phyloP scores from a whole-genome alignment of 1,140 invertebrate species.

The Psix sp. region DNA sequence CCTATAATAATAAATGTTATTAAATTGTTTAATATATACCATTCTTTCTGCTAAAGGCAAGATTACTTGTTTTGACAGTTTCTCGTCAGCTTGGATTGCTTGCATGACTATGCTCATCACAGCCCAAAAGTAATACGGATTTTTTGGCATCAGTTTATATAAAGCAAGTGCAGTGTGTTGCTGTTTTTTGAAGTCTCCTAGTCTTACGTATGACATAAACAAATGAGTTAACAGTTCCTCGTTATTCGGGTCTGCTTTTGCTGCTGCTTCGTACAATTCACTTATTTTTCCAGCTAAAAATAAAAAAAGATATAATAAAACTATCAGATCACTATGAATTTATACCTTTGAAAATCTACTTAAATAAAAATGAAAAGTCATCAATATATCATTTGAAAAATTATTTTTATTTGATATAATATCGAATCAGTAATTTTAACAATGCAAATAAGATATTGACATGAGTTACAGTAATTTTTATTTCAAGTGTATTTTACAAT shows the following conservation, averaged over 20 bases:
- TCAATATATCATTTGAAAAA: too few relatives aligned
- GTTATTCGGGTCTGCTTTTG: conserved; percentile 89
- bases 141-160: conserved; percentile 94
- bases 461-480: too few relatives aligned
- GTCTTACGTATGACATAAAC: conserved; percentile 96
- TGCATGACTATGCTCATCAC: conserved; percentile 97
- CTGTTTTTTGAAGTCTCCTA: conserved; percentile 93
- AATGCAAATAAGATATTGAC: too few relatives aligned
- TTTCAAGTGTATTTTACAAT: too few relatives aligned
- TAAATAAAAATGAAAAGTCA: too few relatives aligned
- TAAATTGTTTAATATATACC: conserved; percentile 72
- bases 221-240: conserved; percentile 95
- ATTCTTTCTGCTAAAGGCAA: conserved; percentile 91
- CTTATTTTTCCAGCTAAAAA: conserved; percentile 91
- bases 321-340: too few relatives aligned
- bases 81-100: conserved; percentile 78
- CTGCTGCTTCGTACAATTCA: conserved; percentile 91
- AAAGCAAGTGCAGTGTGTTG: conserved; percentile 91
- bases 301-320: too few relatives aligned
- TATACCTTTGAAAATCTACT: too few relatives aligned
- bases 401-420: too few relatives aligned
- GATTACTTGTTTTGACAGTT: conserved; percentile 71
- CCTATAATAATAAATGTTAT: background rate
- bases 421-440: too few relatives aligned
- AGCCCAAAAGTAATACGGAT: conserved; percentile 98